phyloP scores from a whole-genome alignment of 2,113 vertebrate species.

The Hypocryptadius cinnamomeus region DNA sequence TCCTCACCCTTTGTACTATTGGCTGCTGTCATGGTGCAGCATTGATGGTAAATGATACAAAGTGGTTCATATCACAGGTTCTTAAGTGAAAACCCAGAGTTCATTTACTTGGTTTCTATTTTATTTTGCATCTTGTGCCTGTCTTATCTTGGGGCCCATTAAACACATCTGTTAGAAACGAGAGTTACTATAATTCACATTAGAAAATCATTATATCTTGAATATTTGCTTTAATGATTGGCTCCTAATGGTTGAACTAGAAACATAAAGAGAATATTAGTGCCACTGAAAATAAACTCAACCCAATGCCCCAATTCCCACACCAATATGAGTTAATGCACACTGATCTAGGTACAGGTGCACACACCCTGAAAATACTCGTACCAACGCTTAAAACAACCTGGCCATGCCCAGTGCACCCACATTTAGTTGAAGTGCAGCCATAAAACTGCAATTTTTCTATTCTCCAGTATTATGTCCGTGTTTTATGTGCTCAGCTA shows the following conservation, averaged over 20 bases:
- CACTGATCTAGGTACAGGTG: background rate
- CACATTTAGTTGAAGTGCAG: background rate
- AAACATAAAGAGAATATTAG: background rate
- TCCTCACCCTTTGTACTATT: background rate
- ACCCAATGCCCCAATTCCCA: no score
- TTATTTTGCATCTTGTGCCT: background rate
- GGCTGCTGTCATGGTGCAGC: background rate
- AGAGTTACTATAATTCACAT: background rate
- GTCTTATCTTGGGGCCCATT: background rate
- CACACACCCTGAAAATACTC: background rate
- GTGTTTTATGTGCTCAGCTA: background rate
- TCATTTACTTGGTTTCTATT: background rate
- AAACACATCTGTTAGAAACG: background rate
- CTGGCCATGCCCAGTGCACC: background rate
- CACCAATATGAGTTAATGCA: rapidly evolving
- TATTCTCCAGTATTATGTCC: background rate
- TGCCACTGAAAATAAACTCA: background rate
- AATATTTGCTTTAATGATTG: background rate
- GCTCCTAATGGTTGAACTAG: background rate
- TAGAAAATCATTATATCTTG: background rate
- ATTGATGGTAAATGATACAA: background rate
- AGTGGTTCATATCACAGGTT: background rate
- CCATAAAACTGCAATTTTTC: background rate
- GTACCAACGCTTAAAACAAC: background rate
- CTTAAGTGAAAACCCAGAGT: background rate